Evolutionary conservation across 2,888 invertebrate species (phyloP).

Genomic region (Frankliniella intonsa): DNA sequence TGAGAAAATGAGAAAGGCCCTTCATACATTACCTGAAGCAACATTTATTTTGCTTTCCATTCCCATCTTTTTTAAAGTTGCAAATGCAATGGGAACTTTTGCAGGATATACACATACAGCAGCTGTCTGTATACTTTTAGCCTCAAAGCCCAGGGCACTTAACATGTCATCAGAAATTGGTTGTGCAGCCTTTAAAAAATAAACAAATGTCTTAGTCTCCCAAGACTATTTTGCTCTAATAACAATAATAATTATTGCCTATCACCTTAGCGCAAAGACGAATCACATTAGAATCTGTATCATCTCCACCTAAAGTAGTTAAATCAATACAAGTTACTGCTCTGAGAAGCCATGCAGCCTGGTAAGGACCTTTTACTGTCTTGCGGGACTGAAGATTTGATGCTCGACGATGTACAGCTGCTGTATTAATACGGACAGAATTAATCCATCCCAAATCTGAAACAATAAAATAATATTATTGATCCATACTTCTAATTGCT

Average conservation of each 20-base stretch:
- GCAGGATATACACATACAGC: constrained; percentile 96
- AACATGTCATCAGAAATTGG: constrained; percentile 48
- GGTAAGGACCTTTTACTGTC: constrained; percentile 44
- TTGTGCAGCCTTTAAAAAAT: constrained; percentile 51
- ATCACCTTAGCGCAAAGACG: constrained; percentile 76
- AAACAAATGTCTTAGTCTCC: constrained; percentile 43
- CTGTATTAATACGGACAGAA: background rate
- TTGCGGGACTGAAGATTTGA: background rate
- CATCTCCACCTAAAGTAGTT: constrained; percentile 84
- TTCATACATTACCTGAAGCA: constrained; percentile 63
- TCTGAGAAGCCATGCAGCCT: constrained; percentile 71
- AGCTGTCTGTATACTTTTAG: constrained; percentile 59
- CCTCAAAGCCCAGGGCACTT: constrained; percentile 44
- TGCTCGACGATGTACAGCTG: background rate
- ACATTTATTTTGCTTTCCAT: constrained; percentile 60
- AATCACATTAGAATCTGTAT: constrained; percentile 68
- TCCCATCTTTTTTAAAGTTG: constrained; percentile 54
- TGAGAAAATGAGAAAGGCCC: background rate
- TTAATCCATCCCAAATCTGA: background rate
- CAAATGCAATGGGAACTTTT: constrained; percentile 68
- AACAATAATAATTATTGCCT: constrained; percentile 34
- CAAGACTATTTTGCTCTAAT: constrained; percentile 34
- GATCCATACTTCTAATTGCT: background rate
- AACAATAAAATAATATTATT: background rate
- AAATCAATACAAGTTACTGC: constrained; percentile 85